Conservation (phyloP, 2,888 invertebrate species). For the Dryocosmus kuriphilus region DNA sequence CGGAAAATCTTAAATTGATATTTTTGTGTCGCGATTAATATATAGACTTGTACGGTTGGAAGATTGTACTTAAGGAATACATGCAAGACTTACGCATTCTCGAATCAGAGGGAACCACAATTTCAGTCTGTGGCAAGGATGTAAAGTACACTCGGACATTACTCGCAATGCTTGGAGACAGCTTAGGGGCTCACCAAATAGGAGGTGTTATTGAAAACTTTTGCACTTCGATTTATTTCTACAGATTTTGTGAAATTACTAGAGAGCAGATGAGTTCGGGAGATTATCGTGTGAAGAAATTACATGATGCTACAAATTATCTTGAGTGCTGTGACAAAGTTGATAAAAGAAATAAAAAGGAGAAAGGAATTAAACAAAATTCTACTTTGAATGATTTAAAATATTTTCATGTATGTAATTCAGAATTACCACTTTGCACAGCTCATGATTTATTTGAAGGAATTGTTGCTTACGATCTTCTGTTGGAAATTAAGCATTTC, state of each 20-base stretch:
- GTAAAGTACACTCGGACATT: conserved; percentile 15
- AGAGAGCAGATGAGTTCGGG: conserved; percentile 1
- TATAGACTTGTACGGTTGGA: too few species aligned
- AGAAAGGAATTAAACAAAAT: conserved; percentile 51
- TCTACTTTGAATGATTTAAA: conserved; percentile 49
- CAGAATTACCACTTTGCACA: conserved; percentile 43
- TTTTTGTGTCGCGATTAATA: too few species aligned
- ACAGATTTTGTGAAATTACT: conserved; percentile 55
- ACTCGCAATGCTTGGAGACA: conserved; percentile 33
- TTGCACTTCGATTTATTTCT: conserved; percentile 14
- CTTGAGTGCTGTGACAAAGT: neutral
- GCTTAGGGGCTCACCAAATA: conserved; percentile 44
- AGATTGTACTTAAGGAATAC: too few species aligned
- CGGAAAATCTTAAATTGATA: too few species aligned
- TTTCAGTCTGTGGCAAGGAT: neutral
- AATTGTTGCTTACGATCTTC: conserved; percentile 51
- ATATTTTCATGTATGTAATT: conserved; percentile 56
- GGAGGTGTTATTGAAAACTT: conserved; percentile 41
- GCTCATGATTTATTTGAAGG: conserved; percentile 60
- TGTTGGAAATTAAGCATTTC: conserved; percentile 53
- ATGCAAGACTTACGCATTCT: too few species aligned
- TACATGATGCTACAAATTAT: neutral
- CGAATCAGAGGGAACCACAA: conserved; percentile 17
- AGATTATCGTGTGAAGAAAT: neutral
- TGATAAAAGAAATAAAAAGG: conserved; percentile 18